Evolutionary conservation across 92 coral and sea anemone species (phyloP), one percentile per base, ranked within the genome.

Genomic region (Palythoa caribaeorum): DNA sequence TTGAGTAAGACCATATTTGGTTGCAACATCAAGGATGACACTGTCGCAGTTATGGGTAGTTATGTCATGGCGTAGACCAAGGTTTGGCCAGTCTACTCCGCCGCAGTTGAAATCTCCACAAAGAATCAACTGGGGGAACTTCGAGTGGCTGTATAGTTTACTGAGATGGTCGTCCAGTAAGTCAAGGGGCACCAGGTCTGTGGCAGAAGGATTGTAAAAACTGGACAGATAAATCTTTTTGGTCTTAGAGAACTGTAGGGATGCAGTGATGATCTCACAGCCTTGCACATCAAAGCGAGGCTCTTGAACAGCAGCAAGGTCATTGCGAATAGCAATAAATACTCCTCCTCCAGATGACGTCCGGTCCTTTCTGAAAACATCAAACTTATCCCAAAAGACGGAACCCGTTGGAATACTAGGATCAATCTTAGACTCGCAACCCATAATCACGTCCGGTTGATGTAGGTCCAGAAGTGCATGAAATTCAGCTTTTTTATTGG

Each of bases 201-300:
- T 52, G 55, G 55, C 55, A 28, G 55, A 52, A 52, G 55, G 55
- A 52, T 52, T 52, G 55, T 77, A 87, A 80, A 78, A 87, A n/a
- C 86, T 87, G 8, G 86, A 77, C 21, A 87, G 57, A 65, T 63
- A 87, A 53, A 87, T 59, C 76, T 78, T 87, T 48, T 79, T 87
- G 68, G 71, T n/a, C 39, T 86, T 86, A 17, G 76, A 83, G 76
- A 86, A 86, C 89, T 87, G 90, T 60, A 87, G 19, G 47, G 69
- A 86, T 53, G 38, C 81, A 38, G 83, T 73, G 37, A 86, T 75
- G 89, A 86, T 73, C 83, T 86, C 89, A 50, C 54, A 86, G 38
- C 38, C 79, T 69, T 52, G 55, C 55, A 86, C 80, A 54, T 86
- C 80, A 55, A 86, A 72, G 89, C 62, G 75, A 8, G 65, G 83